Percentiles rank a stretch among this genome's conserved stretches.
These are phyloP conservation scores for Solenodon paradoxus DNA, from an alignment of 2,113 vertebrate genomes.

Conservation along the genomic window DNA sequence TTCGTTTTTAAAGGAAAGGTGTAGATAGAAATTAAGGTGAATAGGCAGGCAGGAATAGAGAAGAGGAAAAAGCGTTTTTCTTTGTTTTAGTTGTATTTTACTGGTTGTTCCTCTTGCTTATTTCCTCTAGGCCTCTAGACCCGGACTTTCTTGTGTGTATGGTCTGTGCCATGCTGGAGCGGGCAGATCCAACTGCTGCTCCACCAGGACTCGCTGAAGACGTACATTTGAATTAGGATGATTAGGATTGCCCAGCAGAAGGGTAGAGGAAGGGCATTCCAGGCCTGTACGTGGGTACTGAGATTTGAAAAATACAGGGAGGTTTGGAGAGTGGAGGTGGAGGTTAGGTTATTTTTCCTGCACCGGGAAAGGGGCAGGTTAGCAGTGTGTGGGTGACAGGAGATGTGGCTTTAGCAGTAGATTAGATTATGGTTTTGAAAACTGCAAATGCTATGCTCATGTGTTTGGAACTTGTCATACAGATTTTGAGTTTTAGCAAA, in stretches of 20 bases:
- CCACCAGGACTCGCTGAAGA: too few relatives aligned
- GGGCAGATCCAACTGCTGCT: too few relatives aligned
- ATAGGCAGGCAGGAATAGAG: too few relatives aligned
- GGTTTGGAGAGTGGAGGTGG: background rate
- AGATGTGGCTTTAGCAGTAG: background rate
- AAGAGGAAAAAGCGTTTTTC: too few relatives aligned
- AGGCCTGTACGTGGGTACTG: background rate
- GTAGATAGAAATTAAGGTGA: too few relatives aligned
- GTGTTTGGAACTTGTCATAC: background rate
- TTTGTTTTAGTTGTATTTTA: too few relatives aligned
- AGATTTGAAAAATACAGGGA: background rate
- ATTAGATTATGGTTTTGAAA: background rate
- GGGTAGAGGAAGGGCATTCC: background rate
- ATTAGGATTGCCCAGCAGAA: background rate
- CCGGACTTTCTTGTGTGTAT: too few relatives aligned
- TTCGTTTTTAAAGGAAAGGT: too few relatives aligned
- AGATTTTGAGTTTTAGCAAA: background rate
- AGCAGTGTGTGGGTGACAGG: background rate
- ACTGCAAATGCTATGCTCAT: background rate
- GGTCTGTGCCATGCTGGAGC: too few relatives aligned
- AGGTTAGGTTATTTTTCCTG: background rate
- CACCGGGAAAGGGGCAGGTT: background rate
- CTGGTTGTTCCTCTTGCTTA: too few relatives aligned
- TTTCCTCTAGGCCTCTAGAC: too few relatives aligned
- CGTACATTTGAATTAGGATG: background rate